A percentile compares a stretch with the other conserved stretches of the same genome.
Evolutionary conservation across 1,140 invertebrate genomes (phyloP).

Genomic region (Cyrtorhinus lividipennis): DNA sequence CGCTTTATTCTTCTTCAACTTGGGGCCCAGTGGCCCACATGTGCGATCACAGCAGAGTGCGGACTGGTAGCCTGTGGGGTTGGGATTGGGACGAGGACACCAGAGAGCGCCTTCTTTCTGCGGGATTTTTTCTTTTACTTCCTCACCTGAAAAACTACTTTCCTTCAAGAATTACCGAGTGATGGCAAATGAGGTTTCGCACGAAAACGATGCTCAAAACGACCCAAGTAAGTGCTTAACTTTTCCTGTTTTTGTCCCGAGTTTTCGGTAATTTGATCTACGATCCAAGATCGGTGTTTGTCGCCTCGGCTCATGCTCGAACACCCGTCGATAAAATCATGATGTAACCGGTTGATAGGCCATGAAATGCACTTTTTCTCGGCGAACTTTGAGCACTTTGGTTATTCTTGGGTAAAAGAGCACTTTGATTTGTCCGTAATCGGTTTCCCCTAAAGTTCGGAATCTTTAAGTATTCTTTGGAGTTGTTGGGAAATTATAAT

Average conservation of each 20-base stretch:
- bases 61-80: not conserved
- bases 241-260: too few species aligned
- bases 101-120: not conserved
- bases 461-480: too few species aligned
- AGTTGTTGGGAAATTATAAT: too few species aligned
- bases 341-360: conserved; percentile 16
- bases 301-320: not conserved
- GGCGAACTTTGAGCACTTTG: not conserved
- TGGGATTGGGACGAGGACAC: not conserved
- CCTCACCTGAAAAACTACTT: not conserved
- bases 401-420: too few species aligned
- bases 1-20: too few species aligned
- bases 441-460: too few species aligned
- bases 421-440: too few species aligned
- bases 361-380: not conserved
- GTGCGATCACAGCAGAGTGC: conserved; percentile 11
- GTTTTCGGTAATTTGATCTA: too few species aligned
- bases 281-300: too few species aligned
- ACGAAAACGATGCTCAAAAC: conserved; percentile 5
- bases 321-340: conserved; percentile 2
- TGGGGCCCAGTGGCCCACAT: too few species aligned
- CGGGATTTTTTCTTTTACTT: conserved; percentile 1
- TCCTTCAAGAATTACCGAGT: not conserved
- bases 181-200: conserved; percentile 18
- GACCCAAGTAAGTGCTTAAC: conserved; percentile 7